These are phyloP conservation scores for Pemphigus obesinymphae DNA, from an alignment of 1,140 invertebrate genomes.

Conservation along the genomic window DNA sequence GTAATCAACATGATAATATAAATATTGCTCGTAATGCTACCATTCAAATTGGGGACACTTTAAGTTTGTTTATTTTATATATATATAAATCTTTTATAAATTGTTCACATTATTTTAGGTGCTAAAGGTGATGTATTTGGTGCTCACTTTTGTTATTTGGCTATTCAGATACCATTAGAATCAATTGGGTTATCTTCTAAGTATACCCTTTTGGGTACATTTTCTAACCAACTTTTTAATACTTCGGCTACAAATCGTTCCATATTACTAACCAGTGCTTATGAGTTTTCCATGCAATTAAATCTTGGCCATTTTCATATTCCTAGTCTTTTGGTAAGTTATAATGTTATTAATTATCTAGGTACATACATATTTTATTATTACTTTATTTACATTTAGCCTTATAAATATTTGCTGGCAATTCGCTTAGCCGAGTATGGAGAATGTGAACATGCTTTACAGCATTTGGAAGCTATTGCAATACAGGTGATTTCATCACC, in stretches of 20 bases:
- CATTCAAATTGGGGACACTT: slow-evolving; percentile 65
- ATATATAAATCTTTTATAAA: too few species aligned
- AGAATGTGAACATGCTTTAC: slow-evolving; percentile 58
- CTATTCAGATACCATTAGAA: slow-evolving; percentile 75
- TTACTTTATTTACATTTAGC: slow-evolving; percentile 50
- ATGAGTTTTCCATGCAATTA: slow-evolving; percentile 84
- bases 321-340: slow-evolving; percentile 62
- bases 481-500: slow-evolving; percentile 45
- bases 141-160: slow-evolving; percentile 90
- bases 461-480: slow-evolving; percentile 77
- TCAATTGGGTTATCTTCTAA: slow-evolving; percentile 61
- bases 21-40: slow-evolving; percentile 81
- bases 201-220: slow-evolving; percentile 74
- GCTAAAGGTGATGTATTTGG: slow-evolving; percentile 72
- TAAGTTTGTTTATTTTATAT: slow-evolving; percentile 52
- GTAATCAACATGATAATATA: slow-evolving; percentile 73
- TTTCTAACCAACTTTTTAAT: slow-evolving; percentile 58
- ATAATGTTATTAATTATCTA: neutral
- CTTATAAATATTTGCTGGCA: slow-evolving; percentile 70
- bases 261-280: slow-evolving; percentile 90
- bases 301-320: slow-evolving; percentile 70
- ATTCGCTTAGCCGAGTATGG: slow-evolving; percentile 64
- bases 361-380: slow-evolving; percentile 32
- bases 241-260: slow-evolving; percentile 76
- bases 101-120: slow-evolving; percentile 51